These are phyloP conservation scores for Corvus moneduloides DNA, from an alignment of 2,113 vertebrate species.

Conservation along the genomic window DNA sequence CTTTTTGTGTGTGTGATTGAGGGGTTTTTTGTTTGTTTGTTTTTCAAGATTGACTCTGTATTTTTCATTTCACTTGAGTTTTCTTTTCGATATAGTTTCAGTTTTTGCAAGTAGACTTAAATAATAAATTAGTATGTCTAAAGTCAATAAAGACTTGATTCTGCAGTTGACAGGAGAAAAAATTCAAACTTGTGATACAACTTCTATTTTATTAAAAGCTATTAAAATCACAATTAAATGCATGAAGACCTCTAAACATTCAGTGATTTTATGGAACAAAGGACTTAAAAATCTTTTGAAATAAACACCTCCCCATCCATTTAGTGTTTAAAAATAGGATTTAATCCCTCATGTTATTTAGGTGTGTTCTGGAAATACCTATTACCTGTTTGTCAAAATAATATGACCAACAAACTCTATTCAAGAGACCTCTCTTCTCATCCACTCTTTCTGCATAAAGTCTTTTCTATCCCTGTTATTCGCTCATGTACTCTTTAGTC, in stretches of 20 bases:
- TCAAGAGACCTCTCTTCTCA: not conserved
- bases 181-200: not conserved
- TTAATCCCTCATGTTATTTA: not conserved
- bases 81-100: not conserved
- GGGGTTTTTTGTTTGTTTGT: accelerated
- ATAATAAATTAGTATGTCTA: not conserved
- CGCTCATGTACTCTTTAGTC: not conserved
- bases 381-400: not conserved
- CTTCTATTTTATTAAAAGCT: not conserved
- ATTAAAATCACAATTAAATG: not conserved
- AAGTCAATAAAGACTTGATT: not conserved
- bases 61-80: not conserved
- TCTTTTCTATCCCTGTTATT: not conserved
- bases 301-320: not conserved
- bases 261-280: not conserved
- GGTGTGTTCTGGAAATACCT: not conserved
- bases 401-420: not conserved
- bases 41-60: not conserved
- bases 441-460: not conserved
- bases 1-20: not conserved
- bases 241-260: not conserved
- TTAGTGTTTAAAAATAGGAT: not conserved
- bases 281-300: not conserved
- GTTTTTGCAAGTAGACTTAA: not conserved
- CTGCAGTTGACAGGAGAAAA: not conserved